Evolutionary conservation across 2,113 vertebrate genomes (phyloP).

Genomic region (Xiphophorus maculatus): DNA sequence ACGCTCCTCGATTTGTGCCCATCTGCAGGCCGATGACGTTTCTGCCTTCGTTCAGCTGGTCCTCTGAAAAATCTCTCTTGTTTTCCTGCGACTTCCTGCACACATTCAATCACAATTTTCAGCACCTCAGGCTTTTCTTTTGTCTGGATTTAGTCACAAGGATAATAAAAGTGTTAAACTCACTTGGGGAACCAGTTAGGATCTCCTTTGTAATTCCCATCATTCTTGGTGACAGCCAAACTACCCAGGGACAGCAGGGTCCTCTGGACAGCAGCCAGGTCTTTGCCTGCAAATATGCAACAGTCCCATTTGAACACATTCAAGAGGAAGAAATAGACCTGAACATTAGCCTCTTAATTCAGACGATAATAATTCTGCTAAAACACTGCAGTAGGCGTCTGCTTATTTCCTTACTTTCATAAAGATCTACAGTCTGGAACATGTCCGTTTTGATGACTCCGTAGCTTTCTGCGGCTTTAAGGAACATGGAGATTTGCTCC

Average conservation of each 20-base stretch:
- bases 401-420: conserved; percentile 82
- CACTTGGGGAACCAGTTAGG: conserved; percentile 95
- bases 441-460: conserved; percentile 91
- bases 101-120: conserved; percentile 24
- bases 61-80: conserved; percentile 90
- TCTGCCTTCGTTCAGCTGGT: conserved; percentile 91
- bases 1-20: conserved; percentile 93
- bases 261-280: conserved; percentile 93
- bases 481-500: conserved; percentile 94
- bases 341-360: background rate
- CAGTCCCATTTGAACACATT: conserved; percentile 30
- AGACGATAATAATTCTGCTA: background rate
- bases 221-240: conserved; percentile 91
- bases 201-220: conserved; percentile 90
- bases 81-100: conserved; percentile 94
- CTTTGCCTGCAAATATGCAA: conserved; percentile 84
- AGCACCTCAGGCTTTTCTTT: conserved; percentile 20
- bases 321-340: background rate
- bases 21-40: conserved; percentile 94
- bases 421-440: conserved; percentile 97
- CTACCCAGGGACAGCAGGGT: conserved; percentile 92
- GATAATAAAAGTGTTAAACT: conserved; percentile 36
- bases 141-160: background rate
- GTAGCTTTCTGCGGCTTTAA: conserved; percentile 88
- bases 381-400: background rate